phyloP scores from a whole-genome alignment of 1,140 invertebrate genomes.

The Tribolium madens region DNA sequence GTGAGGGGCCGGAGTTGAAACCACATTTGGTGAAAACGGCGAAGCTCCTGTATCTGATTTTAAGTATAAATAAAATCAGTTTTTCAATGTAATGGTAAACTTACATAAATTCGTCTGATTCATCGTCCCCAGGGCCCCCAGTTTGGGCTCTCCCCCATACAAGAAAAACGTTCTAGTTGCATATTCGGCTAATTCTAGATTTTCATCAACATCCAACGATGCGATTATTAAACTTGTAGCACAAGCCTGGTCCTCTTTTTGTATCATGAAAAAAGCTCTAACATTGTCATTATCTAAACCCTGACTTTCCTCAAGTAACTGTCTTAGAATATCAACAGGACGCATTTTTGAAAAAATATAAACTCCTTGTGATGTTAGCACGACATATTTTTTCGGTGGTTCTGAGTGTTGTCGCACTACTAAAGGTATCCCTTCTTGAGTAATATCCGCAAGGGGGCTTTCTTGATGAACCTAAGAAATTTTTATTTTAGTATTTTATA shows the following conservation, averaged over 20 bases:
- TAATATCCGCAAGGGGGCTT: neutral
- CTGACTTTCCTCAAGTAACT: slow-evolving; percentile 83
- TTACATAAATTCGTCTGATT: slow-evolving; percentile 58
- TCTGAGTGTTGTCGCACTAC: slow-evolving; percentile 84
- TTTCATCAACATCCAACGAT: slow-evolving; percentile 77
- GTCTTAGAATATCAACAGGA: slow-evolving; percentile 86
- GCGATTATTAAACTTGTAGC: slow-evolving; percentile 89
- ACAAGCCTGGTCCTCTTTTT: slow-evolving; percentile 88
- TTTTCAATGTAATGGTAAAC: slow-evolving; percentile 17
- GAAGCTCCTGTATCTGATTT: slow-evolving; percentile 55
- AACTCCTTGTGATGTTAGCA: slow-evolving; percentile 88
- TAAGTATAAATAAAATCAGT: neutral
- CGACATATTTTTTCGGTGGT: slow-evolving; percentile 80
- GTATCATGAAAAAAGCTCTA: slow-evolving; percentile 86
- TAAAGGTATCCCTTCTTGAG: slow-evolving; percentile 69
- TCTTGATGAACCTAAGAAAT: slow-evolving; percentile 4
- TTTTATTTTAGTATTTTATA: too few species aligned
- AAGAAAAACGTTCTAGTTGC: slow-evolving; percentile 93
- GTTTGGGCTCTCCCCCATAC: slow-evolving; percentile 84
- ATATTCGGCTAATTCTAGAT: slow-evolving; percentile 84
- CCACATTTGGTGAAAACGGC: slow-evolving; percentile 60
- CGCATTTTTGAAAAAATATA: slow-evolving; percentile 86
- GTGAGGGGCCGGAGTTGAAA: slow-evolving; percentile 60
- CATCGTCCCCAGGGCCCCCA: slow-evolving; percentile 39
- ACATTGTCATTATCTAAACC: slow-evolving; percentile 88